Conservation (phyloP, 2,113 vertebrate genomes). For the Monopterus albus region DNA sequence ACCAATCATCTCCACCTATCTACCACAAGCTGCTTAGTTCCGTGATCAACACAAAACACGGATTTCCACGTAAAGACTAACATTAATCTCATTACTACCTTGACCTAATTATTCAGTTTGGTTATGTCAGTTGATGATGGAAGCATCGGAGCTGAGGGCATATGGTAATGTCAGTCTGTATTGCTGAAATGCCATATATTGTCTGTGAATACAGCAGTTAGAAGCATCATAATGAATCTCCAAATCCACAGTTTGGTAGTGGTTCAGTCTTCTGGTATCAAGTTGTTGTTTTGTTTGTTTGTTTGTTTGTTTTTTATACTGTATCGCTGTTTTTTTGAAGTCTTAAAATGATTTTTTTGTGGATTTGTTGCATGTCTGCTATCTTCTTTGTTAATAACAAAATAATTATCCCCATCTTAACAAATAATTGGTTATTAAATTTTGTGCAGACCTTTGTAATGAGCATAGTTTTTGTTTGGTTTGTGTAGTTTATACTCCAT, state of each 20-base stretch:
- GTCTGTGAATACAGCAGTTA: not conserved
- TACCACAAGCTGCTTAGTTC: constrained; percentile 29
- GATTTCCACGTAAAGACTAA: constrained; percentile 38
- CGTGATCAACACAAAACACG: constrained; percentile 44
- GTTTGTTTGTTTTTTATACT: not conserved
- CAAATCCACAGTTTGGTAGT: no score
- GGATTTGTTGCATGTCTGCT: not conserved
- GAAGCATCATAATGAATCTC: no score
- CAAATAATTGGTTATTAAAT: not conserved
- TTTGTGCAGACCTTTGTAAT: not conserved
- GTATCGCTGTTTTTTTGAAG: no score
- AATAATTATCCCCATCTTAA: not conserved
- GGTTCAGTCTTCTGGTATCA: no score
- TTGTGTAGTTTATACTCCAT: constrained; percentile 6
- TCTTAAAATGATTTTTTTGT: no score
- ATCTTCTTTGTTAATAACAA: no score
- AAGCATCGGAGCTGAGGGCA: not conserved
- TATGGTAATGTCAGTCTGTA: not conserved
- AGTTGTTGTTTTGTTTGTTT: not conserved
- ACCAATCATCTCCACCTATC: constrained; percentile 53
- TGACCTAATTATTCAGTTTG: constrained; percentile 31
- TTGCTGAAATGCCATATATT: not conserved
- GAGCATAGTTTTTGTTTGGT: not conserved
- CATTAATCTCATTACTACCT: constrained; percentile 37
- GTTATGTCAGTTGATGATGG: constrained; percentile 26